These are phyloP conservation scores for Limnephilus rhombicus DNA, from an alignment of 2,888 invertebrate genomes.

Conservation along the genomic window DNA sequence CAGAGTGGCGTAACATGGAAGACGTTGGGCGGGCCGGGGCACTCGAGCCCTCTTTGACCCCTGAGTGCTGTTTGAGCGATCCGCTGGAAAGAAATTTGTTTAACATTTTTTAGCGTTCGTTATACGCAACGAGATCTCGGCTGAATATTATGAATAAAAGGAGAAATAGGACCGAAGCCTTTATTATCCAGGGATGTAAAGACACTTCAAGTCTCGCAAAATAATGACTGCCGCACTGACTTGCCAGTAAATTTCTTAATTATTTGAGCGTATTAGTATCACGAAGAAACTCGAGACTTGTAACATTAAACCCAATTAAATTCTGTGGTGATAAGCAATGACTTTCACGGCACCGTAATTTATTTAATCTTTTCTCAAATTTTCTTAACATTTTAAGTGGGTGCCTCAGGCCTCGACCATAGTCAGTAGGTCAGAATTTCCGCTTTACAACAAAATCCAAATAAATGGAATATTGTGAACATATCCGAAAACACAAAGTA, in stretches of 20 bases:
- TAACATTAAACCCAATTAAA: neutral
- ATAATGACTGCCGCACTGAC: constrained; percentile 15
- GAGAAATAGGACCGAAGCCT: neutral
- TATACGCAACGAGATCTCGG: neutral
- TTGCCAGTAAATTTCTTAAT: neutral
- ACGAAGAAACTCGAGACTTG: neutral
- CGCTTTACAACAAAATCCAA: too few relatives aligned
- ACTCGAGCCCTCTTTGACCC: constrained; percentile 9
- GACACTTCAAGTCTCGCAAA: neutral
- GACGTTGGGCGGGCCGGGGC: neutral
- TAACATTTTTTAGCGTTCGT: constrained; percentile 9
- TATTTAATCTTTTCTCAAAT: neutral
- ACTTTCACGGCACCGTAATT: neutral
- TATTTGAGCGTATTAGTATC: neutral
- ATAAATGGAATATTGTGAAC: too few relatives aligned
- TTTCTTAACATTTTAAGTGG: neutral
- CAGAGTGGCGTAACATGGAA: constrained; percentile 13
- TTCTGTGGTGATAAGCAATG: neutral
- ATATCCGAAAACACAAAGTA: too few relatives aligned
- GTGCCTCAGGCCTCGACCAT: too few relatives aligned
- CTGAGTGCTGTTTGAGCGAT: constrained; percentile 8
- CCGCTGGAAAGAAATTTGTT: constrained; percentile 19
- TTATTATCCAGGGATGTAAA: neutral
- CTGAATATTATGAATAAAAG: neutral
- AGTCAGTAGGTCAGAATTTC: too few relatives aligned